phyloP scores from a whole-genome alignment of 2,888 invertebrate genomes.

The Cheilosia scutellata region DNA sequence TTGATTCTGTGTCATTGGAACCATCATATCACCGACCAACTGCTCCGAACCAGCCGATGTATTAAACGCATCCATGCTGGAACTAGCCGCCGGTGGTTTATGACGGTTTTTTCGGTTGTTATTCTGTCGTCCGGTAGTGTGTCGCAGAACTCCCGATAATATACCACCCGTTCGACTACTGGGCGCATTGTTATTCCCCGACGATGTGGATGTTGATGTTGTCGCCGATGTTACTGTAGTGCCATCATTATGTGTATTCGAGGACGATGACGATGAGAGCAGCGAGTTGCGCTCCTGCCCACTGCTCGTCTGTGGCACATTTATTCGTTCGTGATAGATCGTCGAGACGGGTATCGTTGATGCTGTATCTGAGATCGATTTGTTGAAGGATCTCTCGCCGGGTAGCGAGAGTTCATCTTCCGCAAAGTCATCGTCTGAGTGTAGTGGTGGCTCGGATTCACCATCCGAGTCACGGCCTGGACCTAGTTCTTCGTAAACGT shows the following conservation, averaged over 20 bases:
- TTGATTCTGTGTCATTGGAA: slow-evolving; percentile 79
- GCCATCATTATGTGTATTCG: slow-evolving; percentile 79
- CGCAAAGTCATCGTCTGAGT: slow-evolving; percentile 93
- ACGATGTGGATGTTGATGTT: slow-evolving; percentile 71
- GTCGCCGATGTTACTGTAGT: slow-evolving; percentile 81
- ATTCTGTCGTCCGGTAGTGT: slow-evolving; percentile 77
- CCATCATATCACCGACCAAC: slow-evolving; percentile 78
- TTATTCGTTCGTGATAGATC: slow-evolving; percentile 79
- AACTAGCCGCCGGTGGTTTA: slow-evolving; percentile 58
- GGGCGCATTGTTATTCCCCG: slow-evolving; percentile 76
- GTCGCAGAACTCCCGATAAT: slow-evolving; percentile 77
- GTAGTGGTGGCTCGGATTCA: slow-evolving; percentile 87
- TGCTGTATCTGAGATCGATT: slow-evolving; percentile 77
- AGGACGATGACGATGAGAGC: slow-evolving; percentile 82
- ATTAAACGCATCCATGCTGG: slow-evolving; percentile 78
- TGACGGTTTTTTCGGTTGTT: slow-evolving; percentile 74
- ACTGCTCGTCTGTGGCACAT: slow-evolving; percentile 69
- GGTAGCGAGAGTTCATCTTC: slow-evolving; percentile 91
- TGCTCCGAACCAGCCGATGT: slow-evolving; percentile 77
- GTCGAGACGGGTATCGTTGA: slow-evolving; percentile 76
- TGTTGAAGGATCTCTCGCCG: slow-evolving; percentile 84
- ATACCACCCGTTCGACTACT: slow-evolving; percentile 74
- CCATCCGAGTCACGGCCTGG: slow-evolving; percentile 87
- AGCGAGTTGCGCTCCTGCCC: slow-evolving; percentile 82
- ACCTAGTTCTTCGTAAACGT: slow-evolving; percentile 92